Evolutionary conservation across 2,888 invertebrate species (phyloP).

Genomic region (Acheta domesticus): DNA sequence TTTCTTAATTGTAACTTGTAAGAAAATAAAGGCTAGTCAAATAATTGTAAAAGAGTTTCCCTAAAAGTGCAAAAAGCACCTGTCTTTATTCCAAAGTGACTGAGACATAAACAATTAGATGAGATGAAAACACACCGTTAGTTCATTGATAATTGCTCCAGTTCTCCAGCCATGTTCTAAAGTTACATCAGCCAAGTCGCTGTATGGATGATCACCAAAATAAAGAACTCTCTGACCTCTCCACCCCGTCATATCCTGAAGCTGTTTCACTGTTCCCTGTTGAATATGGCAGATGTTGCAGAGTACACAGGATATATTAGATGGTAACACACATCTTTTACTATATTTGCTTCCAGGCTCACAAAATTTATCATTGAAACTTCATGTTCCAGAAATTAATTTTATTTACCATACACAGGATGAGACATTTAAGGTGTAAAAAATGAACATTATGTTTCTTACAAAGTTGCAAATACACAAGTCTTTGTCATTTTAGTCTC

Average conservation of each 20-base stretch:
- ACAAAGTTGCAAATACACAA: too few relatives aligned
- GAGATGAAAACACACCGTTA: conserved; percentile 61
- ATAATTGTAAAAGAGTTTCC: not conserved
- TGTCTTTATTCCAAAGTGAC: too few relatives aligned
- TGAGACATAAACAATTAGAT: too few relatives aligned
- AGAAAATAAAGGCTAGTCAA: not conserved
- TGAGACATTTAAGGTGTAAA: too few relatives aligned
- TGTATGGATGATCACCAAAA: conserved; percentile 98
- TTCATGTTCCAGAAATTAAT: not conserved
- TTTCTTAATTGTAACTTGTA: too few relatives aligned
- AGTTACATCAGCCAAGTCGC: conserved; percentile 93
- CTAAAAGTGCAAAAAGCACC: too few relatives aligned
- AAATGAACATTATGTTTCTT: too few relatives aligned
- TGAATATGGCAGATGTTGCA: conserved; percentile 36
- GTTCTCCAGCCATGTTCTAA: conserved; percentile 96
- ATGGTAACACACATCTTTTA: not conserved
- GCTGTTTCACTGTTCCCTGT: conserved; percentile 87
- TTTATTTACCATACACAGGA: not conserved
- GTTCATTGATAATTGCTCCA: conserved; percentile 93
- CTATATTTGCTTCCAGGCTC: not conserved
- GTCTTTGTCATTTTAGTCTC: too few relatives aligned
- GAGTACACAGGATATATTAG: conserved; percentile 20
- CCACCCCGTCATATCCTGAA: conserved; percentile 92
- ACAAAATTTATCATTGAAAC: not conserved
- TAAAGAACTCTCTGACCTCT: conserved; percentile 87